Evolutionary conservation across 2,888 invertebrate species (phyloP).

Genomic region (Synergus gifuensis): DNA sequence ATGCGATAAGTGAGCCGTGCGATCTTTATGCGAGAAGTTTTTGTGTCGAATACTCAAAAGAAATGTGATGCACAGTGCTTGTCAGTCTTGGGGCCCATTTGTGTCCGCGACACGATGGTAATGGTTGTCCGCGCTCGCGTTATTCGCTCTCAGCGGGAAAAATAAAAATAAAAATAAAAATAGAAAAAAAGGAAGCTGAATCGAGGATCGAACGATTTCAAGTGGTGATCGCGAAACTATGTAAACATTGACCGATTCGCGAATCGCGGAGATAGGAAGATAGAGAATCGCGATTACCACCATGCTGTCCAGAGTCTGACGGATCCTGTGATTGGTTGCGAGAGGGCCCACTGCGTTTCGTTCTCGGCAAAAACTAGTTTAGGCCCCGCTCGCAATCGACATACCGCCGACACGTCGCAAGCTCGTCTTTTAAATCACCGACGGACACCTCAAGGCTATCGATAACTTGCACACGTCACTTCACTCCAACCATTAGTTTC

Average conservation of each 20-base stretch:
- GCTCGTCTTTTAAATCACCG: slow-evolving; percentile 73
- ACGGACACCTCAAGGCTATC: slow-evolving; percentile 73
- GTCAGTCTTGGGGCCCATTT: slow-evolving; percentile 33
- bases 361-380: slow-evolving; percentile 68
- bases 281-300: slow-evolving; percentile 5
- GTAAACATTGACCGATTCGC: not conserved
- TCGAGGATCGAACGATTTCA: slow-evolving; percentile 39
- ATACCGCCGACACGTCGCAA: slow-evolving; percentile 71
- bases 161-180: not conserved
- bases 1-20: slow-evolving; percentile 38
- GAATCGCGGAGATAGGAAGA: slow-evolving; percentile 14
- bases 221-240: slow-evolving; percentile 48
- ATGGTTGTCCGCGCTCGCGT: slow-evolving; percentile 23
- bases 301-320: slow-evolving; percentile 36
- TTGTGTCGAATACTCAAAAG: slow-evolving; percentile 3
- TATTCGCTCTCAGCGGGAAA: not conserved
- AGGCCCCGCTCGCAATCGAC: slow-evolving; percentile 62
- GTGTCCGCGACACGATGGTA: slow-evolving; percentile 22
- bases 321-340: slow-evolving; percentile 52
- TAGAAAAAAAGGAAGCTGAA: not conserved
- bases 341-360: slow-evolving; percentile 59
- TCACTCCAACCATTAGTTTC: slow-evolving; percentile 44
- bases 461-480: slow-evolving; percentile 62
- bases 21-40: slow-evolving; percentile 40
- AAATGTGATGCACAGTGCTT: slow-evolving; percentile 20